These are phyloP conservation scores for Enteromius treurensis DNA, from an alignment of 2,797 vertebrate species.

Conservation along the genomic window DNA sequence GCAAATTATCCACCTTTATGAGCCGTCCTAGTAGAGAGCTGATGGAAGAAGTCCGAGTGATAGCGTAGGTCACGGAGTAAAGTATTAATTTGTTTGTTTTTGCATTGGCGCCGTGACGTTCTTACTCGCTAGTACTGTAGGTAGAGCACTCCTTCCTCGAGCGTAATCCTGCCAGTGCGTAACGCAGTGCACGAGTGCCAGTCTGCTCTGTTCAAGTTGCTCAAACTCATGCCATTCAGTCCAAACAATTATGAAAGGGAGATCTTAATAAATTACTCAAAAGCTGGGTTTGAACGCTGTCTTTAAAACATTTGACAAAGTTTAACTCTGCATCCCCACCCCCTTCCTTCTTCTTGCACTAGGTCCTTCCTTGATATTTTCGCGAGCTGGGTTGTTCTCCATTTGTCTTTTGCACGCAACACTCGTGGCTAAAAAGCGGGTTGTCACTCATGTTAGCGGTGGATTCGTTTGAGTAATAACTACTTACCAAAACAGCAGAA, in stretches of 20 bases:
- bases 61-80: background rate
- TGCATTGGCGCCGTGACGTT: constrained; percentile 10
- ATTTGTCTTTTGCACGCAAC: constrained; percentile 62
- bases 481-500: constrained; percentile 76
- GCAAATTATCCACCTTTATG: constrained; percentile 47
- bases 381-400: constrained; percentile 64
- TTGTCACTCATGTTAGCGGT: constrained; percentile 41
- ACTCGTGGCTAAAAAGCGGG: constrained; percentile 31
- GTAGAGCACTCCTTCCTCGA: constrained; percentile 25
- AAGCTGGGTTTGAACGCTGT: constrained; percentile 55
- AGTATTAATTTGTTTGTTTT: constrained; percentile 29
- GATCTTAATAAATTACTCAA: constrained; percentile 17
- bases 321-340: constrained; percentile 74
- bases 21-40: constrained; percentile 54
- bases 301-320: constrained; percentile 78
- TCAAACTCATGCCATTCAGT: constrained; percentile 27
- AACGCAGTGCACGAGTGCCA: constrained; percentile 39
- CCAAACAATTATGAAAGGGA: background rate
- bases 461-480: constrained; percentile 58
- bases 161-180: constrained; percentile 47
- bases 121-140: constrained; percentile 11
- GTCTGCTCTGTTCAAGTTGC: constrained; percentile 34
- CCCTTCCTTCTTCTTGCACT: constrained; percentile 56
- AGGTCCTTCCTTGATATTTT: constrained; percentile 51
- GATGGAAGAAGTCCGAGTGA: constrained; percentile 5